Percentiles rank a stretch among this genome's conserved stretches.
phyloP scores from a whole-genome alignment of 2,113 vertebrate genomes.

The Zingel zingel region DNA sequence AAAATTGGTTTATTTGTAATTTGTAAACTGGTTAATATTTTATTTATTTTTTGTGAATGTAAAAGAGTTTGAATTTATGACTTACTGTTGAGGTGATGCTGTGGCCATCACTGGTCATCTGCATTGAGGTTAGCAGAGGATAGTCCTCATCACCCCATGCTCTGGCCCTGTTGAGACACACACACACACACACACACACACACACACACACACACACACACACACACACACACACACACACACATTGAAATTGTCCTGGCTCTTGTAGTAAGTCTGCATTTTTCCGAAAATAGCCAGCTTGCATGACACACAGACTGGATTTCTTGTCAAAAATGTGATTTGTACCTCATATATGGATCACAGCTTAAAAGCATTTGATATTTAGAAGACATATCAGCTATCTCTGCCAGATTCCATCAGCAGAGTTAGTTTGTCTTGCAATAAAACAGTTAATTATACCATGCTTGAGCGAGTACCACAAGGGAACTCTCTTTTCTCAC shows the following conservation, averaged over 20 bases:
- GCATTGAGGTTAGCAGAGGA: constrained; percentile 77
- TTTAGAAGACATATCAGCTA: constrained; percentile 58
- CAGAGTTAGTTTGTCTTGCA: constrained; percentile 56
- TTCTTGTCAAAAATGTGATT: constrained; percentile 47
- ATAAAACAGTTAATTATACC: constrained; percentile 52
- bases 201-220: constrained; percentile 23
- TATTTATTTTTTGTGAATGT: neutral
- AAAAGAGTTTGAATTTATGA: neutral
- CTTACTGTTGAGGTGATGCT: constrained; percentile 79
- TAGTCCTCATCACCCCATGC: constrained; percentile 79
- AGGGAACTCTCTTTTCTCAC: constrained; percentile 42
- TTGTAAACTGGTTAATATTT: neutral
- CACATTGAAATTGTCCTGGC: constrained; percentile 6
- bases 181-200: constrained; percentile 26
- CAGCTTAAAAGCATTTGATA: constrained; percentile 50
- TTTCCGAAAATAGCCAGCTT: constrained; percentile 48
- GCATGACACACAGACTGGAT: constrained; percentile 17
- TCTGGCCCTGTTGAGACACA: constrained; percentile 65
- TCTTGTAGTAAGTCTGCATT: constrained; percentile 14
- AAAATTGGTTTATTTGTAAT: no score
- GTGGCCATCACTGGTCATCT: constrained; percentile 87
- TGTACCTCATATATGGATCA: constrained; percentile 49
- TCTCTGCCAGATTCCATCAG: constrained; percentile 59
- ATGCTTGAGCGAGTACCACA: constrained; percentile 18
- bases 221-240: neutral